Base-by-base conservation (phyloP, 2,888 invertebrate genomes). In the Druceiella hillmani region DNA sequence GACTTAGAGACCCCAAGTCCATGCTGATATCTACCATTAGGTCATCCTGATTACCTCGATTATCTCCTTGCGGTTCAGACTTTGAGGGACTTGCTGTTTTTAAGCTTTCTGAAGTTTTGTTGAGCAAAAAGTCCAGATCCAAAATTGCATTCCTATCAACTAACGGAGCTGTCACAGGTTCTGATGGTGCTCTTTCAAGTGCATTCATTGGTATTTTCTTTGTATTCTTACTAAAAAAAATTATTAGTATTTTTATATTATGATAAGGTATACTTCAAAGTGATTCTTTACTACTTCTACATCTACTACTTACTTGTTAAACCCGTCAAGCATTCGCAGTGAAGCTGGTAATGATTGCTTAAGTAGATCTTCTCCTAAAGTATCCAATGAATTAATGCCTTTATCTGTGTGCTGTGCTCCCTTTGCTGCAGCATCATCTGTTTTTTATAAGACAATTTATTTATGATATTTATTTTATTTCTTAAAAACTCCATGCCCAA, bases 331-430 rank as follows among this genome's bases (percentile, higher is more conserved):
- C 26, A 64, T 51, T 51, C 59, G 62, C 27, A 66, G 58, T 54
- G 69, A 61, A 12, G 66, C 62, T 2, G 76, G 76, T 40, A 86
- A 59, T 43, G 81, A 83, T 56, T 83, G 76, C 55, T 85, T 83
- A 37, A 92, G 66, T 31, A 92, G 67, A 51, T 81, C 76, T 58
- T 89, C 84, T 20, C 90, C 84, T n/a, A 92, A 66, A 17, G 81
- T 78, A 59, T 92, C 89, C 44, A 89, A n/a, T n/a, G n/a, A n/a
- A n/a, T n/a, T n/a, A n/a, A n/a, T n/a, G n/a, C n/a, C n/a, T n/a
- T n/a, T n/a, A n/a, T n/a, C n/a, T n/a, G n/a, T n/a, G n/a, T n/a
- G n/a, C n/a, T n/a, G 60, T 53, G 85, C 86, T 53, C 84, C 81
- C 58, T 88, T 67, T 5, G 81, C 85, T 51, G 66, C 68, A 2